phyloP scores from a whole-genome alignment of 2,797 vertebrate genomes.

The Lycodopsis pacificus region DNA sequence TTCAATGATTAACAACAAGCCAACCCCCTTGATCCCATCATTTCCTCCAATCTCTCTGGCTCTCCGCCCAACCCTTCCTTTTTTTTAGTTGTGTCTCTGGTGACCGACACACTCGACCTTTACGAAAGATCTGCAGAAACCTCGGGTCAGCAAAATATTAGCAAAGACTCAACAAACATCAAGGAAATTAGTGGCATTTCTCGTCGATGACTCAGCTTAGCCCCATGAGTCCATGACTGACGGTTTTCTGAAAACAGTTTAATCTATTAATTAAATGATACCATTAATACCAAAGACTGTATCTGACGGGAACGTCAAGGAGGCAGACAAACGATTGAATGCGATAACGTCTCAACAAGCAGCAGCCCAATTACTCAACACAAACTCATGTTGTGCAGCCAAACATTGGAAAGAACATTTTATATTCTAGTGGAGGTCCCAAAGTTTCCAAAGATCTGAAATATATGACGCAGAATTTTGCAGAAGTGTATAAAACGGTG shows the following conservation, averaged over 20 bases:
- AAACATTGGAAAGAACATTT: background rate
- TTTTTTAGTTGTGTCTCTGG: background rate
- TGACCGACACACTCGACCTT: background rate
- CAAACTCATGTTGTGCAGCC: background rate
- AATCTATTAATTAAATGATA: background rate
- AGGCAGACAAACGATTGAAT: background rate
- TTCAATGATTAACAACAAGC: conserved; percentile 91
- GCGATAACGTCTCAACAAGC: background rate
- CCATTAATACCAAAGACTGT: background rate
- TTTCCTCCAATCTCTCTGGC: conserved; percentile 26
- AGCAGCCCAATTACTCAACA: background rate
- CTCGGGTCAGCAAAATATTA: background rate
- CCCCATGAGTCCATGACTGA: too few relatives aligned
- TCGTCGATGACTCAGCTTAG: background rate
- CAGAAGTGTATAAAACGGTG: too few relatives aligned
- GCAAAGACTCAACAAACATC: background rate
- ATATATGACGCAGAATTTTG: background rate
- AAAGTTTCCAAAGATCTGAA: background rate
- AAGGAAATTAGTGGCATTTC: background rate
- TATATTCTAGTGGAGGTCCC: background rate
- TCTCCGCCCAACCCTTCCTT: background rate
- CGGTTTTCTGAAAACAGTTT: background rate
- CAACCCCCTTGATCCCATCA: conserved; percentile 47
- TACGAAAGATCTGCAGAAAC: conserved; percentile 4
- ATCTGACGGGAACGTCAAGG: background rate